Evolutionary conservation across 2,797 vertebrate species (phyloP), one percentile per base, ranked within the genome.

Genomic region (Balearica regulorum): DNA sequence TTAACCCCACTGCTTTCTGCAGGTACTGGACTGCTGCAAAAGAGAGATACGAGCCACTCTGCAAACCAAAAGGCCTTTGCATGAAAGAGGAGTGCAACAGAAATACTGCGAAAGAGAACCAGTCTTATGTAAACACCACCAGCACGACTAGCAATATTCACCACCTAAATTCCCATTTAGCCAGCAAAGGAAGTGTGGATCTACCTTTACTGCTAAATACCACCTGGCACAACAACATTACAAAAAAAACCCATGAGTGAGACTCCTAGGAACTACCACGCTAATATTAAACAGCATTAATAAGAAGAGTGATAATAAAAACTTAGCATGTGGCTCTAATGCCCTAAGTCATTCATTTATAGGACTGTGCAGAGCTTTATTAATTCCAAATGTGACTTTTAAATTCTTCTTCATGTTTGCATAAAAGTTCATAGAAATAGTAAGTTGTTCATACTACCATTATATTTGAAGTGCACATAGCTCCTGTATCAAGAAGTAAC

Each of bases 321-420:
- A 26, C 46, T 33, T 86, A 60, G 55, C 65, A 90, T 86, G 71
- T 89, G 69, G 53, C 94, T 93, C 66, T 91, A 78, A 78, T 84
- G 60, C 49, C 70, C 29, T 16, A 82, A 84, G 64, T 68, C 10
- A 10, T 54, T 86, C 14, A 35, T 86, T 89, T 91, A 90, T 76
- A 85, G 64, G 53, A 65, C 55, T 76, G 4, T 55, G 43, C 35
- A 95, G 69, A 75, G 58, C 21, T 88, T 94, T 87, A 86, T 94
- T 94, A 89, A 85, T 86, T 91, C 79, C 75, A 82, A 87, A 94
- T 89, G 53, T 54, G 51, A 68, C 49, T 82, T 94, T n/a, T 48
- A 83, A 90, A 66, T 53, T 91, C 41, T 33, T 87, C 79, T 83
- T 61, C 66, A 29, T 41, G 51, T 72, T 78, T 89, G 65, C 62